These are phyloP conservation scores for Danaus plexippus DNA, from an alignment of 1,140 invertebrate species.

Conservation along the genomic window DNA sequence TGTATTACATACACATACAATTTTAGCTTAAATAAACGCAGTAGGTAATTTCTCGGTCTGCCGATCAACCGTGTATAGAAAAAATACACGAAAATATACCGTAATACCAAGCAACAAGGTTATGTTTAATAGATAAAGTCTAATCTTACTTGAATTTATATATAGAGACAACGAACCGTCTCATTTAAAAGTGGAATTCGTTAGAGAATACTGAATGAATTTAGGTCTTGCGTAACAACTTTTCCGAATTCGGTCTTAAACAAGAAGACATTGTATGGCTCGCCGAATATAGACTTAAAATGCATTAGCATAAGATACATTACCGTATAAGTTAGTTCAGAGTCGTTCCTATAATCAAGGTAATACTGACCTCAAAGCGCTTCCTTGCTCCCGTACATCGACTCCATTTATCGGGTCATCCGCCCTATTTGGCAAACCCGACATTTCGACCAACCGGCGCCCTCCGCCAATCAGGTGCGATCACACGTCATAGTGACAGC, in stretches of 20 bases:
- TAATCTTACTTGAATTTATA: no score
- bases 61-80: no score
- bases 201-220: conserved; percentile 6
- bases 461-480: conserved; percentile 32
- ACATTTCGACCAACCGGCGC: conserved; percentile 58
- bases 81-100: no score
- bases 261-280: neutral
- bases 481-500: conserved; percentile 35
- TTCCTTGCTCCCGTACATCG: conserved; percentile 63
- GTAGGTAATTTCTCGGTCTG: no score
- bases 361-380: conserved; percentile 59
- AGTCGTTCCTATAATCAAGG: conserved; percentile 11
- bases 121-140: no score
- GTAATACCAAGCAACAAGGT: no score
- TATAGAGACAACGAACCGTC: no score
- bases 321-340: conserved; percentile 4
- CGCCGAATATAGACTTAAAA: neutral
- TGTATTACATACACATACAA: no score
- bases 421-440: conserved; percentile 53
- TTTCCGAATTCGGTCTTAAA: no score
- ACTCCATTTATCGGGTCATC: conserved; percentile 61
- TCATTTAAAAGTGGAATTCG: no score
- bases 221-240: neutral
- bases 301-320: neutral
- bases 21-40: no score